Evolutionary conservation across 1,140 invertebrate species (phyloP).

Genomic region (Uloborus diversus): DNA sequence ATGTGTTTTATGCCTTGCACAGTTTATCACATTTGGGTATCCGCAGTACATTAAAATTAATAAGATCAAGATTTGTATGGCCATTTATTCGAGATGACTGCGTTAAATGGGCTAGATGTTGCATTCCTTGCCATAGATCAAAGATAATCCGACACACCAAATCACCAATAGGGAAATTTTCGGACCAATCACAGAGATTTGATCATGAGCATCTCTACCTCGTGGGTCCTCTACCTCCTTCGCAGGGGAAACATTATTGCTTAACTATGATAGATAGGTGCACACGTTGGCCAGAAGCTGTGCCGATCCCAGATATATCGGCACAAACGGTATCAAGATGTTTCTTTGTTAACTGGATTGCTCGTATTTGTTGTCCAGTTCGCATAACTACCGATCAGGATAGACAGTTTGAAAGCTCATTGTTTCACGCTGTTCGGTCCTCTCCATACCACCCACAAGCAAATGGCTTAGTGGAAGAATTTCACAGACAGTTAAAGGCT

Average conservation of each 20-base stretch:
- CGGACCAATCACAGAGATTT: slow-evolving; percentile 58
- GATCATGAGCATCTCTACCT: slow-evolving; percentile 68
- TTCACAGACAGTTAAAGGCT: slow-evolving; percentile 66
- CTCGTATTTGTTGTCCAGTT: background rate
- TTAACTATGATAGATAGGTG: slow-evolving; percentile 67
- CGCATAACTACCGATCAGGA: slow-evolving; percentile 60
- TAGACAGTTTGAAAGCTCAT: slow-evolving; percentile 63
- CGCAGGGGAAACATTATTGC: slow-evolving; percentile 62
- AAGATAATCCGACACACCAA: slow-evolving; percentile 39
- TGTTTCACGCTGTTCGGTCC: slow-evolving; percentile 12
- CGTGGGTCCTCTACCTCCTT: slow-evolving; percentile 64
- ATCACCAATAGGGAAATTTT: slow-evolving; percentile 35
- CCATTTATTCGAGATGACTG: slow-evolving; percentile 23
- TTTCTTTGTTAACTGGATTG: slow-evolving; percentile 60
- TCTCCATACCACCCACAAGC: slow-evolving; percentile 60
- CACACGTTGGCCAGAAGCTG: slow-evolving; percentile 66
- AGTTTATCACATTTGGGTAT: slow-evolving; percentile 27
- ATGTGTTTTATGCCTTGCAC: slow-evolving; percentile 50
- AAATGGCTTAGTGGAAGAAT: slow-evolving; percentile 63
- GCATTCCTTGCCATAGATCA: slow-evolving; percentile 44
- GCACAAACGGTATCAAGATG: slow-evolving; percentile 61
- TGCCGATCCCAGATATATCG: slow-evolving; percentile 59
- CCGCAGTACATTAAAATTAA: slow-evolving; percentile 6
- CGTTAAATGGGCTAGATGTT: background rate
- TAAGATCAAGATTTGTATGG: slow-evolving; percentile 29